These are phyloP conservation scores for Epizoanthus ramosus DNA, from an alignment of 92 coral and sea anemone genomes.

Conservation along the genomic window DNA sequence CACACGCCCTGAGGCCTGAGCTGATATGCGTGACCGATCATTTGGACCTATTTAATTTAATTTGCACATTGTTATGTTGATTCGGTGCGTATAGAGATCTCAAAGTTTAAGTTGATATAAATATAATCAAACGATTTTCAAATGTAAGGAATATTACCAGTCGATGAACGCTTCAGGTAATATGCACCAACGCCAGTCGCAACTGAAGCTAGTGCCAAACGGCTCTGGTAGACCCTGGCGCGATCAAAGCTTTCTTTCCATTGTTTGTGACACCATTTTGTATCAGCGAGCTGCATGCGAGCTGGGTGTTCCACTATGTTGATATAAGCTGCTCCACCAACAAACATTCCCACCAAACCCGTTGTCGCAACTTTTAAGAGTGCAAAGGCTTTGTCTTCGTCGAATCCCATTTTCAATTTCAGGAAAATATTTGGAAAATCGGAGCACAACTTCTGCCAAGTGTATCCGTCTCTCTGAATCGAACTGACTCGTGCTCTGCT, in stretches of 20 bases:
- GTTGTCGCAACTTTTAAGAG: constrained; percentile 66
- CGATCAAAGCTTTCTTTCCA: constrained; percentile 78
- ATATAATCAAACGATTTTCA: too few species aligned
- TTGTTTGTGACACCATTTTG: constrained; percentile 72
- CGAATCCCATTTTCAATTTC: constrained; percentile 59
- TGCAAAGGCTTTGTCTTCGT: constrained; percentile 67
- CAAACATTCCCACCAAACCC: constrained; percentile 70
- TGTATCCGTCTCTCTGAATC: too few species aligned
- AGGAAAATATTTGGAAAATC: not conserved
- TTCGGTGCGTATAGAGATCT: too few species aligned
- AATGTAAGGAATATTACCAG: constrained; percentile 5
- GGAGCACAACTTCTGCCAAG: not conserved
- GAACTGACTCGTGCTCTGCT: too few species aligned
- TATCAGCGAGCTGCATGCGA: constrained; percentile 72
- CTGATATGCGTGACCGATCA: too few species aligned
- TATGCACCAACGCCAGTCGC: constrained; percentile 70
- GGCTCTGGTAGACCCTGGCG: constrained; percentile 65
- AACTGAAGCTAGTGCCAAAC: constrained; percentile 62
- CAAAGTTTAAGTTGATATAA: too few species aligned
- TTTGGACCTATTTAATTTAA: too few species aligned
- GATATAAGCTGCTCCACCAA: constrained; percentile 74
- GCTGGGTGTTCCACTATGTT: constrained; percentile 84
- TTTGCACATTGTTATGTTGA: too few species aligned
- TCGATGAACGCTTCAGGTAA: constrained; percentile 59
- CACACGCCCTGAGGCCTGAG: too few species aligned